These are phyloP conservation scores for Muraenolepis orangiensis DNA, from an alignment of 2,797 vertebrate genomes.

Conservation along the genomic window DNA sequence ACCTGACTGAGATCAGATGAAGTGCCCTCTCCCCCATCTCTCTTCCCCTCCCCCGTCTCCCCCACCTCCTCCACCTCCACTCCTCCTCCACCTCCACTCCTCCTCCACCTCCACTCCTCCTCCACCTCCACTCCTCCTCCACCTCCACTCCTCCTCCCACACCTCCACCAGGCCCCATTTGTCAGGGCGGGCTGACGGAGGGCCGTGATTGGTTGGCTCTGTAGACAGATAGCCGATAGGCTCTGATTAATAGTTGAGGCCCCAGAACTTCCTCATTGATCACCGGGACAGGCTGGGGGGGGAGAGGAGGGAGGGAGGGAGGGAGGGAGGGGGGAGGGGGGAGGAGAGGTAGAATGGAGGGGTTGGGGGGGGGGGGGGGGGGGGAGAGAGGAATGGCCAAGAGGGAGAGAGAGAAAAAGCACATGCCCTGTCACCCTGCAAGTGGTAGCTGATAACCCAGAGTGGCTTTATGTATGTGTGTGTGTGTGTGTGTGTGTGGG, in stretches of 20 bases:
- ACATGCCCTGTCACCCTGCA: constrained; percentile 63
- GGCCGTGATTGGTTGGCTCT: constrained; percentile 76
- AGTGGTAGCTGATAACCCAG: constrained; percentile 64
- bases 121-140: constrained; percentile 38
- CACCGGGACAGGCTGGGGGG: constrained; percentile 65
- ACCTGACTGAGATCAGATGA: constrained; percentile 73
- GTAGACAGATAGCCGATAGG: constrained; percentile 81
- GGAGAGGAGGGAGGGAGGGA: constrained; percentile 22
- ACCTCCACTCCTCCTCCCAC: constrained; percentile 33
- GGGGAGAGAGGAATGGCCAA: constrained; percentile 4
- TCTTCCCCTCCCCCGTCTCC: neutral
- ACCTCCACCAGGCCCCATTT: constrained; percentile 65
- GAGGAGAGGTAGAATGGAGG: constrained; percentile 1
- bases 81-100: constrained; percentile 39
- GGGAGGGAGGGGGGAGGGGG: constrained; percentile 5
- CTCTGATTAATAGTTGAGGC: constrained; percentile 80
- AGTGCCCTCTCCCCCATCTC: constrained; percentile 57
- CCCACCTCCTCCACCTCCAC: constrained; percentile 19
- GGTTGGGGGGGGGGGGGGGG: no score
- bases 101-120: constrained; percentile 48
- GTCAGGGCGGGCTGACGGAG: constrained; percentile 77
- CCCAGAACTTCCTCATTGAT: constrained; percentile 81
- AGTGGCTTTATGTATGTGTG: constrained; percentile 22
- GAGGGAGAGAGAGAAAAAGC: constrained; percentile 60
- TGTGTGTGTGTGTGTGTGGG: constrained; percentile 17